Conservation (phyloP, 1,140 invertebrate genomes). For the Glomeris maerens region DNA sequence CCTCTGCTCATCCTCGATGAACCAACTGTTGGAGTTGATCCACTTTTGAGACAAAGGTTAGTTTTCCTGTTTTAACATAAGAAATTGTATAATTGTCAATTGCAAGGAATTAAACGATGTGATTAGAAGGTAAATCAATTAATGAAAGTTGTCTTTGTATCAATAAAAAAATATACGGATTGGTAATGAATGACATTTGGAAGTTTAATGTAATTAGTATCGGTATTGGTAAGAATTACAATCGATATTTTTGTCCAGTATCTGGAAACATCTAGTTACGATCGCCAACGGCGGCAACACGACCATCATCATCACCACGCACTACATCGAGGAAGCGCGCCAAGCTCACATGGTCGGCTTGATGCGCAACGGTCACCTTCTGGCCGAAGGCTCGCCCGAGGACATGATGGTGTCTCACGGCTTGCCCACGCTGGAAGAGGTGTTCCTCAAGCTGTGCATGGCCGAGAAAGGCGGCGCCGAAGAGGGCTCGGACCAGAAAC, state of each 20-base stretch:
- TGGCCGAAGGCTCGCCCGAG: conserved; percentile 83
- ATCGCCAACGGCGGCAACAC: conserved; percentile 65
- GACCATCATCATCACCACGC: conserved; percentile 85
- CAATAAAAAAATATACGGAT: no score
- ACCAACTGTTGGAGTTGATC: conserved; percentile 86
- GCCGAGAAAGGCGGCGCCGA: conserved; percentile 25
- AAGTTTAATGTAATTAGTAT: no score
- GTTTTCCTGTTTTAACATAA: conserved; percentile 18
- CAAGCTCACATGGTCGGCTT: conserved; percentile 79
- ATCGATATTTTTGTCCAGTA: conserved; percentile 47
- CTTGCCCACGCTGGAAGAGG: conserved; percentile 74
- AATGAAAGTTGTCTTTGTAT: no score
- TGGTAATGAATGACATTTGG: no score
- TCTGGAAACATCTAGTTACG: conserved; percentile 78
- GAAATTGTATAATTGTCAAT: background rate
- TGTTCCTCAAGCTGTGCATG: conserved; percentile 82
- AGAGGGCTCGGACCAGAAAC: background rate
- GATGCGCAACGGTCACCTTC: conserved; percentile 76
- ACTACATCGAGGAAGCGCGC: conserved; percentile 84
- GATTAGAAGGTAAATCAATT: background rate
- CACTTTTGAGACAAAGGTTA: conserved; percentile 69
- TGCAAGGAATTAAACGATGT: no score
- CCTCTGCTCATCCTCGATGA: conserved; percentile 86
- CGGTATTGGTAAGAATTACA: no score
- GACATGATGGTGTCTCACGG: conserved; percentile 65